Conservation (phyloP, 1,140 invertebrate genomes). For the Drosophila willistoni region DNA sequence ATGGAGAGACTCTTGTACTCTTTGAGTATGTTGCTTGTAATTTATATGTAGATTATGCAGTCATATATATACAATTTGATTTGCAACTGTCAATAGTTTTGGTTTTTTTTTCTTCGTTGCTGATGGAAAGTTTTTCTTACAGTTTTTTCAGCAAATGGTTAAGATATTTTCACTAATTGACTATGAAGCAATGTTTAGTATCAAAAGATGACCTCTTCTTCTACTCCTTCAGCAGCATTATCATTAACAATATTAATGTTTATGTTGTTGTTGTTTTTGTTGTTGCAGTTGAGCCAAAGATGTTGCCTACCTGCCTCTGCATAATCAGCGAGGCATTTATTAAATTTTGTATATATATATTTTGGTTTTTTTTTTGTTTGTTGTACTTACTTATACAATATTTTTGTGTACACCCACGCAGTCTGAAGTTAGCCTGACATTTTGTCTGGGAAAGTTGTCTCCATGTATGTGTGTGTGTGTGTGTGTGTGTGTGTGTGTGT, state of each 20-base stretch:
- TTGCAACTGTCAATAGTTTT: constrained; percentile 72
- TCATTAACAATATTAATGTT: constrained; percentile 82
- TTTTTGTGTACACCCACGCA: constrained; percentile 60
- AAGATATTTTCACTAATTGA: constrained; percentile 75
- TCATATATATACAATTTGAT: constrained; percentile 70
- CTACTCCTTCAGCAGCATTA: constrained; percentile 73
- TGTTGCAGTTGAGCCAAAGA: constrained; percentile 65
- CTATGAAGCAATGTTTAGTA: constrained; percentile 61
- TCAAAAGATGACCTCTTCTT: constrained; percentile 58
- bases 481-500: constrained; percentile 19
- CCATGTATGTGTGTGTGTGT: not conserved
- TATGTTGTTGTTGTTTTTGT: constrained; percentile 50
- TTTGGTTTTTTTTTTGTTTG: constrained; percentile 31
- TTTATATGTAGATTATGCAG: constrained; percentile 71
- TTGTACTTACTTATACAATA: constrained; percentile 45
- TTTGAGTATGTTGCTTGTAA: constrained; percentile 41
- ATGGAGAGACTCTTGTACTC: constrained; percentile 10
- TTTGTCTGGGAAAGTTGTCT: constrained; percentile 70
- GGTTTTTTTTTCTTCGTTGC: constrained; percentile 28
- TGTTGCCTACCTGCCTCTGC: constrained; percentile 55
- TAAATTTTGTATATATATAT: constrained; percentile 79
- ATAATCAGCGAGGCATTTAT: constrained; percentile 80
- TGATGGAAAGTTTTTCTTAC: constrained; percentile 61
- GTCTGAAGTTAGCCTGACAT: constrained; percentile 17
- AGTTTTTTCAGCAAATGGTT: constrained; percentile 9